phyloP scores from a whole-genome alignment of 1,140 invertebrate species.

The Diorhabda elongata region DNA sequence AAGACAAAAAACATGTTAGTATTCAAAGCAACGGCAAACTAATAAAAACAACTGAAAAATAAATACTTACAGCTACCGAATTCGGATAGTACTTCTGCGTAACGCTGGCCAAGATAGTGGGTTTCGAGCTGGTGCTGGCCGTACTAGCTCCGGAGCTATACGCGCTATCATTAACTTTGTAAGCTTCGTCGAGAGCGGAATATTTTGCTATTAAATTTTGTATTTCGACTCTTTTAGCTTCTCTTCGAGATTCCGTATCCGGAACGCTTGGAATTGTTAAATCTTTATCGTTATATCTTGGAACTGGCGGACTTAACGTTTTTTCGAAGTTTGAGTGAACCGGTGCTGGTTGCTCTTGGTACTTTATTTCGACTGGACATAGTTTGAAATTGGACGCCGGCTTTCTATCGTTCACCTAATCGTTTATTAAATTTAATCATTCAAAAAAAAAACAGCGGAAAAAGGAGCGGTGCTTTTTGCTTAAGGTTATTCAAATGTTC shows the following conservation, averaged over 20 bases:
- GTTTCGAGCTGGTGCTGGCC: conserved; percentile 34
- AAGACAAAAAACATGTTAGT: no score
- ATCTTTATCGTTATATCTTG: conserved; percentile 47
- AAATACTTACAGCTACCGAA: conserved; percentile 49
- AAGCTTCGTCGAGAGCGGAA: conserved; percentile 64
- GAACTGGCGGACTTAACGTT: conserved; percentile 4
- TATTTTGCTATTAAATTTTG: conserved; percentile 75
- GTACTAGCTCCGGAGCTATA: conserved; percentile 39
- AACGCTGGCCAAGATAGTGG: conserved; percentile 33
- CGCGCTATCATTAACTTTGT: conserved; percentile 46
- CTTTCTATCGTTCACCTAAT: conserved; percentile 43
- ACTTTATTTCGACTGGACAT: conserved; percentile 50
- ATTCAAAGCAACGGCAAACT: no score
- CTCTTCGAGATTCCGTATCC: conserved; percentile 59
- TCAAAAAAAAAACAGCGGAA: no score
- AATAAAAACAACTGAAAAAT: background rate
- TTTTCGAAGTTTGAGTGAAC: conserved; percentile 7
- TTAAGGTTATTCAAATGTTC: no score
- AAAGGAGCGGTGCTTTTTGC: no score
- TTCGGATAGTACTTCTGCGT: conserved; percentile 42
- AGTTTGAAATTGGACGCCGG: conserved; percentile 45
- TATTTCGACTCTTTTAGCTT: conserved; percentile 74
- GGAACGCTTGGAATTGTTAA: conserved; percentile 53
- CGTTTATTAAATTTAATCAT: no score
- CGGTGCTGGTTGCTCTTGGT: conserved; percentile 21